These are phyloP conservation scores for Penaeus japonicus DNA, from an alignment of 1,140 invertebrate species.

Conservation along the genomic window DNA sequence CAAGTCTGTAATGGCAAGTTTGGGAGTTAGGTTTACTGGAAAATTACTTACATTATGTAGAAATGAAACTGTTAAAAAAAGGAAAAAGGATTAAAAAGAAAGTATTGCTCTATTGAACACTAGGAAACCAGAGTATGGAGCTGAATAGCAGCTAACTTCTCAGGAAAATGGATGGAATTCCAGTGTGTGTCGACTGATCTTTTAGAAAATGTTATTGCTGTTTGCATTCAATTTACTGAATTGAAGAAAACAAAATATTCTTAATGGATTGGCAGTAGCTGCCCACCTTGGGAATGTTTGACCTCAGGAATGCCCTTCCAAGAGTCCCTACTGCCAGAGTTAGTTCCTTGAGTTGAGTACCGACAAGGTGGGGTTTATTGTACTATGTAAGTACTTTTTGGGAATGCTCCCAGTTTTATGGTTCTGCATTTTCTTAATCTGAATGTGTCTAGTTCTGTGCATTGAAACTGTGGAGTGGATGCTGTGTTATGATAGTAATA, in stretches of 20 bases:
- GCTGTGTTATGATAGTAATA: conserved; percentile 20
- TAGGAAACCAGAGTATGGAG: not conserved
- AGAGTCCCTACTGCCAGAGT: conserved; percentile 15
- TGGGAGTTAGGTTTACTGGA: no score
- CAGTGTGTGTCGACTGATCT: not conserved
- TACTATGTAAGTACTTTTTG: conserved; percentile 22
- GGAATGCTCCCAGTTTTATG: conserved; percentile 8
- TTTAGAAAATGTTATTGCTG: not conserved
- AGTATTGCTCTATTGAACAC: not conserved
- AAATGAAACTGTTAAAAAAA: not conserved
- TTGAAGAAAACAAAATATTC: not conserved
- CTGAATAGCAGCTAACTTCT: conserved; percentile 10
- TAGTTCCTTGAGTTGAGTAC: conserved; percentile 31
- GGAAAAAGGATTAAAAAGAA: not conserved
- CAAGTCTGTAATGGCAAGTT: no score
- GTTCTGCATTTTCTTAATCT: conserved; percentile 35
- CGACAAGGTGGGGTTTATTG: conserved; percentile 18
- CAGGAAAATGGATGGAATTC: conserved; percentile 18
- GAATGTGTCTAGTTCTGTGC: conserved; percentile 39
- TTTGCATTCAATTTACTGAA: not conserved
- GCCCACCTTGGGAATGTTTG: conserved; percentile 21
- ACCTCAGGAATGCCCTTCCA: conserved; percentile 38
- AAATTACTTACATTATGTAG: no score
- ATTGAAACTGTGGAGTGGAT: conserved; percentile 32
- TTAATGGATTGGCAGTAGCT: not conserved